phyloP scores from a whole-genome alignment of 1,140 invertebrate genomes.

The Pseudomyrmex pallidus region DNA sequence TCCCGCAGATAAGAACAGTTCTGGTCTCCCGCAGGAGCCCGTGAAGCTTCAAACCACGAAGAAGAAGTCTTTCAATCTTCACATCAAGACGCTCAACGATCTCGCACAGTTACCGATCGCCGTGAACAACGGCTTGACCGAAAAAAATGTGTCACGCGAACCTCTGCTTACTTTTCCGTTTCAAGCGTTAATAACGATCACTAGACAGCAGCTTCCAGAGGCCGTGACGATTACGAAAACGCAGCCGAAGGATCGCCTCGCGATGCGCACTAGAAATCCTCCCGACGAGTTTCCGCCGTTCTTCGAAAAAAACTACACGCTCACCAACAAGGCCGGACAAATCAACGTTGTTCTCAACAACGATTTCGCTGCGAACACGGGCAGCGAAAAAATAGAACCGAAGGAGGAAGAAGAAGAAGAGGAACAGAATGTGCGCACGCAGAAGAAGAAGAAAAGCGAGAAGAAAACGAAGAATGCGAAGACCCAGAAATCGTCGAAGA shows the following conservation, averaged over 20 bases:
- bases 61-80: not conserved
- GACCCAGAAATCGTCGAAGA: not conserved
- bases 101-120: not conserved
- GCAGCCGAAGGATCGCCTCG: slow-evolving; percentile 53
- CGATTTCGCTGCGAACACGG: not conserved
- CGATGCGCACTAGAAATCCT: slow-evolving; percentile 65
- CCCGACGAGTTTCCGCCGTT: slow-evolving; percentile 77
- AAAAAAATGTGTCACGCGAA: slow-evolving; percentile 6
- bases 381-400: not conserved
- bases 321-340: slow-evolving; percentile 53
- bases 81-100: not conserved
- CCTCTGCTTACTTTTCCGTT: slow-evolving; percentile 80
- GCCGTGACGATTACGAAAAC: slow-evolving; percentile 39
- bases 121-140: slow-evolving; percentile 21
- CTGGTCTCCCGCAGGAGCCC: not conserved
- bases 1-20: slow-evolving; percentile 3
- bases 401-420: slow-evolving; percentile 19
- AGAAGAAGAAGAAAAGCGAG: slow-evolving; percentile 4
- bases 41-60: not conserved
- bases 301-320: slow-evolving; percentile 68
- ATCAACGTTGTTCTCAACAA: slow-evolving; percentile 61
- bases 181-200: slow-evolving; percentile 80
- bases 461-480: slow-evolving; percentile 49
- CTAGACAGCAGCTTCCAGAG: slow-evolving; percentile 55
- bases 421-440: not conserved